A percentile compares a stretch with the other conserved stretches of the same genome.
These are phyloP conservation scores for Nephrotoma guestfalica DNA, from an alignment of 2,888 invertebrate genomes.

Conservation along the genomic window DNA sequence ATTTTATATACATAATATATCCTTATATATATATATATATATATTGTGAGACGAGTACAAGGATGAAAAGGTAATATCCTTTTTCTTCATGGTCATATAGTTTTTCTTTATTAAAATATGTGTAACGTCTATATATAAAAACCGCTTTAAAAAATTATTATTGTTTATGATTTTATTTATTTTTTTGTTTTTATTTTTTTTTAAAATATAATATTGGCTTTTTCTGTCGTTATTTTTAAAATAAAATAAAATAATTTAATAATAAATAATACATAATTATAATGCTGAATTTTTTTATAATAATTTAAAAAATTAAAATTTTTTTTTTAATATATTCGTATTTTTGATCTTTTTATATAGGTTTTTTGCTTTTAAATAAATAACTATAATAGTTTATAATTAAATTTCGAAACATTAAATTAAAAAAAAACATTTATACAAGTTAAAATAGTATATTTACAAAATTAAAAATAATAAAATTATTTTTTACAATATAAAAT, in stretches of 20 bases:
- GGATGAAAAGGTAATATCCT: background rate
- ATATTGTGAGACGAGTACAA: background rate
- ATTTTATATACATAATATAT: background rate
- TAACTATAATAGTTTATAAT: background rate
- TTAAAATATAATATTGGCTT: background rate
- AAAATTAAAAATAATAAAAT: background rate
- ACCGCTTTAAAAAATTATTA: background rate
- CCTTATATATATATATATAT: background rate
- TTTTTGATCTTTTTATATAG: background rate
- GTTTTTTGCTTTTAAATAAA: background rate
- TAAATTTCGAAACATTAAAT: background rate
- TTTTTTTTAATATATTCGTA: background rate
- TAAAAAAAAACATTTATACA: background rate
- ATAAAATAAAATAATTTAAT: background rate
- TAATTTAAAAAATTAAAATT: background rate
- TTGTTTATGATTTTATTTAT: background rate
- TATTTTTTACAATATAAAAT: background rate
- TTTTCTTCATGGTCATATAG: background rate
- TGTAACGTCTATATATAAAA: background rate
- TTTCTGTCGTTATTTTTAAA: background rate
- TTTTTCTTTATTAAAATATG: background rate
- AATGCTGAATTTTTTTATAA: background rate
- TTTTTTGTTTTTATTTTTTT: background rate
- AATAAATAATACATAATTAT: background rate
- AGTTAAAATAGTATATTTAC: background rate